phyloP scores from a whole-genome alignment of 23 tunicate species.

The Ascidia mentula region DNA sequence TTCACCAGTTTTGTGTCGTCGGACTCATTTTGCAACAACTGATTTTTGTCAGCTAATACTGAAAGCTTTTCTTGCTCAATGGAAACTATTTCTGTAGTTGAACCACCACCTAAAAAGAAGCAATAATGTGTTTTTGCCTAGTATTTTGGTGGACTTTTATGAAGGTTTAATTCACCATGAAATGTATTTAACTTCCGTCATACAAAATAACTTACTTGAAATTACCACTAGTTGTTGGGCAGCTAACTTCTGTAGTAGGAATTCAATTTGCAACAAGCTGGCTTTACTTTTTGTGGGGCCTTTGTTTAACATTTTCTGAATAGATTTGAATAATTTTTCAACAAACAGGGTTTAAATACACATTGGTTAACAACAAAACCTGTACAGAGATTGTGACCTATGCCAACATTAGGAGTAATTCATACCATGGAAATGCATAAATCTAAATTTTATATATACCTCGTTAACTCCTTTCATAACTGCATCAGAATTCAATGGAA shows the following conservation, averaged over 20 bases:
- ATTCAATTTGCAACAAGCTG: slow-evolving; percentile 44
- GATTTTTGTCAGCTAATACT: slow-evolving; percentile 52
- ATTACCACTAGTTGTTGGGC: slow-evolving; percentile 54
- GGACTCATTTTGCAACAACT: background rate
- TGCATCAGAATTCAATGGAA: slow-evolving; percentile 33
- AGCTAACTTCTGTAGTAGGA: slow-evolving; percentile 61
- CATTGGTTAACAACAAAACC: background rate
- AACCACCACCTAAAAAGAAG: background rate
- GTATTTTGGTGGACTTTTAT: no score
- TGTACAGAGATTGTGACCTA: no score
- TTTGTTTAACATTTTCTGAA: background rate
- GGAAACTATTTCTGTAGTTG: slow-evolving; percentile 29
- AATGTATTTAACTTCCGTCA: no score
- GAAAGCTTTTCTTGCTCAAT: slow-evolving; percentile 40
- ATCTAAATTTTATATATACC: no score
- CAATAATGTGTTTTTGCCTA: background rate
- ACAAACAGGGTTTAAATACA: no score
- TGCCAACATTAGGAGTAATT: no score
- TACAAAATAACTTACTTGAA: background rate
- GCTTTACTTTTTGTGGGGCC: background rate
- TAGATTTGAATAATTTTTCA: background rate
- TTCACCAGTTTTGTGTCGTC: slow-evolving; percentile 5
- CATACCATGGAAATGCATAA: no score
- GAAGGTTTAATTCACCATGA: no score
- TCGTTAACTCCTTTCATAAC: slow-evolving; percentile 32